Evolutionary conservation across 1,140 invertebrate species (phyloP), one percentile per base, ranked within the genome.

Genomic region (Drosophila insularis): DNA sequence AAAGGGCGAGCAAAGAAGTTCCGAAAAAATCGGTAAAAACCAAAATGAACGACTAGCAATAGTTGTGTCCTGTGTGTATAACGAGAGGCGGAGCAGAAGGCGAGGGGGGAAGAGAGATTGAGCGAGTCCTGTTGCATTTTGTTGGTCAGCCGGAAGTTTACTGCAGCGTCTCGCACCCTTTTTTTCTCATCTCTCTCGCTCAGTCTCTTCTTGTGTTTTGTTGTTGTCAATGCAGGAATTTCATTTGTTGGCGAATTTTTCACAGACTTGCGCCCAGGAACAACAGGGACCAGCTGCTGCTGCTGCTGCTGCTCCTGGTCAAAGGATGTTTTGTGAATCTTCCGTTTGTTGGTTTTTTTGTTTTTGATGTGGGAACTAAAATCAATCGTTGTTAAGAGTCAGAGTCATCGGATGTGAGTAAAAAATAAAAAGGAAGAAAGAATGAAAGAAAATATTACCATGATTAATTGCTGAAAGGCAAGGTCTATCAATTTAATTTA

Each of bases 161-260:
- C 80, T 78, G 85, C 80, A 84, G 77, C 80, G 76, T 87, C 74
- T 77, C 70, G 84, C 85, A 89, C 84, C 85, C 84, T 87, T 89
- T 84, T 71, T 68, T 46, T 50, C 5, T 78, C 58, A 6, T 10
- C 60, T 66, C 10, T 14, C 53, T 61, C 43, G 54, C 63, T 80
- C 66, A 55, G 31, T 50, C 17, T 35, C 8, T 35, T 35, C 32
- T 39, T 64, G 37, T 50, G 14, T 11, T 63, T 23, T 3, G 8
- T 53, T 77, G 39, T 67, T 85, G 69, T 63, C 66, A 64, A 61
- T 67, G 54, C 39, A 60, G 70, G 65, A 71, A 80, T 82, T 87
- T 89, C 81, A 73, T 77, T 82, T 89, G 77, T 75, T 84, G 64
- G 84, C 84, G 67, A 80, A 80, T 89, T 80, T 89, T 89, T 89